Conservation (phyloP, 2,113 vertebrate species). For the Gopherus flavomarginatus region DNA sequence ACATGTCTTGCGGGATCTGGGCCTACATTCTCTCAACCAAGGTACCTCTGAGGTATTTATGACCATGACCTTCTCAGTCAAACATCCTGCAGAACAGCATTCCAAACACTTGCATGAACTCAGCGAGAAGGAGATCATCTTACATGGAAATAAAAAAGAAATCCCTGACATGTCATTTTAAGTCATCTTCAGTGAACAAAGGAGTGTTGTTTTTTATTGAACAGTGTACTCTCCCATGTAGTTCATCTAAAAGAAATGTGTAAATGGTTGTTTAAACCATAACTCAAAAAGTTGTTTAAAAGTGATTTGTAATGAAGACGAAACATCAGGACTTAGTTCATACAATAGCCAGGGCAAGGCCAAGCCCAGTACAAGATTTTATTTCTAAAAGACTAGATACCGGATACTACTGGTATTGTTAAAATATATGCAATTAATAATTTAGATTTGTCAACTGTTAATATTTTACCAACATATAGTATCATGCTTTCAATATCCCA, state of each 20-base stretch:
- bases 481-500: neutral
- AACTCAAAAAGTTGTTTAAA: neutral
- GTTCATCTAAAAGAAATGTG: neutral
- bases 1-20: no score
- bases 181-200: slow-evolving; percentile 9
- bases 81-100: neutral
- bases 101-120: neutral
- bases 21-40: neutral
- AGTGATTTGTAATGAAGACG: neutral
- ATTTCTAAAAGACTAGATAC: neutral
- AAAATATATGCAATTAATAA: neutral
- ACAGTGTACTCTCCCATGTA: neutral
- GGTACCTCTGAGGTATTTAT: neutral
- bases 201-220: neutral
- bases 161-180: neutral
- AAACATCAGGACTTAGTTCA: neutral
- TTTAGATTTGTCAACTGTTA: neutral
- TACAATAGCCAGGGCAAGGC: neutral
- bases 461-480: neutral
- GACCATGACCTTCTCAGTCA: neutral
- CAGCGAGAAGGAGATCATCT: neutral
- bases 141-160: neutral
- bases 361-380: neutral
- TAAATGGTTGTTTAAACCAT: neutral
- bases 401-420: neutral